Evolutionary conservation across 2,888 invertebrate species (phyloP).

Genomic region (Sesia apiformis): DNA sequence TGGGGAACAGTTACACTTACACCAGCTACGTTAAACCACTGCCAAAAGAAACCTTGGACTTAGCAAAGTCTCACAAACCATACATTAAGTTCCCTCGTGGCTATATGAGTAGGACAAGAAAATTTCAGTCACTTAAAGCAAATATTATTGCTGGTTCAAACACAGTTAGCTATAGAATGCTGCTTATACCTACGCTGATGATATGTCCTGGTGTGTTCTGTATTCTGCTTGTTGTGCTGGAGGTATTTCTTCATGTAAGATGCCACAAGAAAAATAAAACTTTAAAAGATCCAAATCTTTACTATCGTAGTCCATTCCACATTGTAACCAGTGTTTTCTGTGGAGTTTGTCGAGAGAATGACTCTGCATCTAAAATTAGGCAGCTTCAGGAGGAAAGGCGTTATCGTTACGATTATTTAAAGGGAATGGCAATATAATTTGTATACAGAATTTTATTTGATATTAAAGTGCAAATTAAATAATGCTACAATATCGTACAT

Average conservation of each 20-base stretch:
- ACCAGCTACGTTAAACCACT: conserved; percentile 3
- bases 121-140: conserved; percentile 44
- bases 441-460: too few species aligned
- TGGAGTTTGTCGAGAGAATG: conserved; percentile 77
- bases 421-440: conserved; percentile 29
- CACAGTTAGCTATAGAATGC: conserved; percentile 58
- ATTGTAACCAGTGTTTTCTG: conserved; percentile 80
- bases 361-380: conserved; percentile 75
- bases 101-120: conserved; percentile 39
- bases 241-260: conserved; percentile 78
- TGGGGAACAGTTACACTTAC: conserved; percentile 15
- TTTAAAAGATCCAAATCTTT: conserved; percentile 71
- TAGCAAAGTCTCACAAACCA: conserved; percentile 10
- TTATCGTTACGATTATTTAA: conserved; percentile 51
- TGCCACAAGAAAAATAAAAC: conserved; percentile 80
- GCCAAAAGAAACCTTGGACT: background rate
- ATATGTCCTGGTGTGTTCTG: conserved; percentile 71
- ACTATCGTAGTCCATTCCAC: conserved; percentile 82
- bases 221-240: conserved; percentile 66
- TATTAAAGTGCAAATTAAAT: too few species aligned
- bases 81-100: conserved; percentile 36
- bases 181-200: conserved; percentile 76
- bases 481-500: too few species aligned
- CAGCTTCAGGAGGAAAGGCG: conserved; percentile 78
- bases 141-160: conserved; percentile 53